Evolutionary conservation across 2,888 invertebrate genomes (phyloP).

Genomic region (Nomada flava): DNA sequence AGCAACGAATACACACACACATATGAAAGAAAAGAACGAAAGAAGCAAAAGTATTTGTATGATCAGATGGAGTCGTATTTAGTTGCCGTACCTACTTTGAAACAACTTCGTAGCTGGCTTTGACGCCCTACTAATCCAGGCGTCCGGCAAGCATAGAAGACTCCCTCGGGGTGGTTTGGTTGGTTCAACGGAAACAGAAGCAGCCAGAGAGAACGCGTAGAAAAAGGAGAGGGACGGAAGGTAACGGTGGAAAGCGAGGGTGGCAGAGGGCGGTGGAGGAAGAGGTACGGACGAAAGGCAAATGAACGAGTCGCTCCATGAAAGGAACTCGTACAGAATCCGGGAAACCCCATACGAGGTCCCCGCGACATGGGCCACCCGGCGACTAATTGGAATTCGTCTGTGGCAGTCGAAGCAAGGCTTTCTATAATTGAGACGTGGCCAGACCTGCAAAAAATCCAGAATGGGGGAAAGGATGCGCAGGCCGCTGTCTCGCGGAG

Average conservation of each 20-base stretch:
- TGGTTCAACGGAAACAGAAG: conserved; percentile 62
- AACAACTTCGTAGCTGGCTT: conserved; percentile 76
- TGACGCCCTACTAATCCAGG: conserved; percentile 80
- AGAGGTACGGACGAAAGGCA: conserved; percentile 80
- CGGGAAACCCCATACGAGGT: conserved; percentile 83
- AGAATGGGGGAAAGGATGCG: conserved; percentile 79
- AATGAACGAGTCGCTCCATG: conserved; percentile 83
- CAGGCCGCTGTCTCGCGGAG: conserved; percentile 72
- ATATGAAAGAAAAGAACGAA: not conserved
- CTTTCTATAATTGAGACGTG: conserved; percentile 84
- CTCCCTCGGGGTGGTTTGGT: conserved; percentile 59
- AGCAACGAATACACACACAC: not conserved
- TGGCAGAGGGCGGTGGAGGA: conserved; percentile 19
- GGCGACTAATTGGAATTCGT: conserved; percentile 84
- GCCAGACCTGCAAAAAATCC: conserved; percentile 82
- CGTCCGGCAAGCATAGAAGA: conserved; percentile 70
- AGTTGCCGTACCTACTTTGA: conserved; percentile 71
- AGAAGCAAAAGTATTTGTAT: conserved; percentile 33
- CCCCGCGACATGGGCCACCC: conserved; percentile 81
- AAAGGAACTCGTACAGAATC: conserved; percentile 84
- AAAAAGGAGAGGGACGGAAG: conserved; percentile 45
- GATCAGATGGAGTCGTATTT: conserved; percentile 65
- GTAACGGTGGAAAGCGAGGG: conserved; percentile 37
- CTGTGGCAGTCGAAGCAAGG: conserved; percentile 83
- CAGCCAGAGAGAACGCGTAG: conserved; percentile 57